Conservation (phyloP, 2,113 vertebrate genomes). For the Callochromis pleurospilus region DNA sequence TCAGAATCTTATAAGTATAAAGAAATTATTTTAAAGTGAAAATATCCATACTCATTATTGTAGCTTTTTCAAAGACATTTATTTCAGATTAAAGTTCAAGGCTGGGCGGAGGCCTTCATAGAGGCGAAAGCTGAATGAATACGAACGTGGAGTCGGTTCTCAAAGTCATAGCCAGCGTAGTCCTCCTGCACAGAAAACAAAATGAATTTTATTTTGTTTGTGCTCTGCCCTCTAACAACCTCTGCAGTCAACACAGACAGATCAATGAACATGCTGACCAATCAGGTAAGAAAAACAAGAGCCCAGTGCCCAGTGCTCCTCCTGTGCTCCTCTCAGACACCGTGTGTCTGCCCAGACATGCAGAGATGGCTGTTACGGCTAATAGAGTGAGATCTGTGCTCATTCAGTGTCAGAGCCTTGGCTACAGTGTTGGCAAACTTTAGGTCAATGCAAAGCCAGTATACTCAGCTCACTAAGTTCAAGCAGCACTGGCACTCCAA, state of each 20-base stretch:
- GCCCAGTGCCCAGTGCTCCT: background rate
- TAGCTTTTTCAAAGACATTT: background rate
- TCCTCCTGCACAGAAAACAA: conserved; percentile 76
- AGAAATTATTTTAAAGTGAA: background rate
- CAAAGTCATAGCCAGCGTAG: conserved; percentile 90
- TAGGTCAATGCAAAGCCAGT: too few species aligned
- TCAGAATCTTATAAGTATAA: background rate
- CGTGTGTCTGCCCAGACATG: background rate
- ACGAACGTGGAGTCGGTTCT: conserved; percentile 92
- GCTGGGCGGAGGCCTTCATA: conserved; percentile 74
- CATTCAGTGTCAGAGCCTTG: background rate
- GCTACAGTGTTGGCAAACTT: too few species aligned
- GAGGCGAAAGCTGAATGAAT: conserved; percentile 91
- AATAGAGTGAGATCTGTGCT: background rate
- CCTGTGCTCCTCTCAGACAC: background rate
- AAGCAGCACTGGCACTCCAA: too few species aligned
- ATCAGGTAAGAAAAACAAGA: background rate
- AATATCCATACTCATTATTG: background rate
- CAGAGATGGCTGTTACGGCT: background rate
- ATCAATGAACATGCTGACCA: background rate
- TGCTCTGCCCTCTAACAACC: background rate
- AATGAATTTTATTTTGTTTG: background rate
- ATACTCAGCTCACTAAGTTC: too few species aligned
- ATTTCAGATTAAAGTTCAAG: conserved; percentile 61
- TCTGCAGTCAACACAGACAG: background rate